Base-by-base conservation (phyloP, 1,140 invertebrate genomes). In the Lordiphosa stackelbergi region DNA sequence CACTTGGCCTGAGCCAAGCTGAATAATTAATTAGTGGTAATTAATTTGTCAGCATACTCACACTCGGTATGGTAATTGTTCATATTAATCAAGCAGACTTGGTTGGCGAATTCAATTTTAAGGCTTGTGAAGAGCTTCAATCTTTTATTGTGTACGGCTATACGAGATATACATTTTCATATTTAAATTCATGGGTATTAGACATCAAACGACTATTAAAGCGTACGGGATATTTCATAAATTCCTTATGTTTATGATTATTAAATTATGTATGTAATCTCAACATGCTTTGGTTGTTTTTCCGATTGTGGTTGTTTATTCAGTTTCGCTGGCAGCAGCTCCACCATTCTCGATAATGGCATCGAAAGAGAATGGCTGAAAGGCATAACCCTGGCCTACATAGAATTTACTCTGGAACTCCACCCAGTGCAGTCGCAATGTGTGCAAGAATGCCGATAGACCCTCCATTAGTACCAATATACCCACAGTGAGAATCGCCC, bases 381-480 rank as follows among this genome's bases (percentile, higher is more conserved):
- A 99, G 9, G 92, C 90, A 79, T 98, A 96, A 2, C 98, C 98
- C 45, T 91, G 89, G 19, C 98, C 98, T 43, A 90, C 86, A 85
- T 99, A 99, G 89, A 99, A 99, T 89, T 99, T 99, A 89, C 96
- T 83, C 62, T 85, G 72, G 47, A 98, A 99, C 97, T 87, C 98
- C 88, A 66, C 99, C 98, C 98, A 99, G 89, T 99, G 98, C 54
- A 99, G 91, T 91, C 98, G 95, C 52, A 99, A 92, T 4, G 97
- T 98, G 87, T 99, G 98, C 51, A 99, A 91, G 90, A 99, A 99
- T 41, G 98, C 98, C 34, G 97, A 98, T 1, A 99, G 90, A 3
- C 98, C 98, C 91, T 99, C 98, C 98, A 99, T 99, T 10, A 99
- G 89, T 53, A 99, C 94, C 1, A 99, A 91, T 86, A 99, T 97